Percentiles rank a stretch among this genome's conserved stretches.
Conservation (phyloP, 2,888 invertebrate species). For the Rhagium mordax region DNA sequence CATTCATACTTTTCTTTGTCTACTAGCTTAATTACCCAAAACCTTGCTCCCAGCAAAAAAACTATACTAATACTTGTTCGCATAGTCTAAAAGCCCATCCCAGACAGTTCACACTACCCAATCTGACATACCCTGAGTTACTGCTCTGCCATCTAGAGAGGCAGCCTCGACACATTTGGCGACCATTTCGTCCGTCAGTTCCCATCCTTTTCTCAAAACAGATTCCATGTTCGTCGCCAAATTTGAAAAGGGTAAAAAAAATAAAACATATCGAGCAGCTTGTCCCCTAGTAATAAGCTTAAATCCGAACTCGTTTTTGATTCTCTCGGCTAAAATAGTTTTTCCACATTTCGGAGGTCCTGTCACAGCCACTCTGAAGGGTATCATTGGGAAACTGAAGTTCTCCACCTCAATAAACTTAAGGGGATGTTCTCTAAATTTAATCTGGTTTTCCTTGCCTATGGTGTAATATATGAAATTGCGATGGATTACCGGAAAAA, state of each 20-base stretch:
- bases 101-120: background rate
- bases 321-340: slow-evolving; percentile 73
- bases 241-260: slow-evolving; percentile 72
- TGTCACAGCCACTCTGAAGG: slow-evolving; percentile 73
- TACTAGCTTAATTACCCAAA: too few relatives aligned
- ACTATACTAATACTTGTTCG: too few relatives aligned
- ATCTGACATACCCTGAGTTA: slow-evolving; percentile 65
- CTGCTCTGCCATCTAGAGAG: slow-evolving; percentile 70
- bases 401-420: slow-evolving; percentile 72
- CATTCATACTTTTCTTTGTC: too few relatives aligned
- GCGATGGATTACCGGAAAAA: slow-evolving; percentile 75
- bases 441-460: slow-evolving; percentile 60
- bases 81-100: too few relatives aligned
- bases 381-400: slow-evolving; percentile 70
- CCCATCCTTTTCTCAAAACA: slow-evolving; percentile 69
- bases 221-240: slow-evolving; percentile 69
- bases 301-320: slow-evolving; percentile 73
- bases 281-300: slow-evolving; percentile 73
- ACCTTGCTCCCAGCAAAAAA: too few relatives aligned
- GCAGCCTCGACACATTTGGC: slow-evolving; percentile 73
- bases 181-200: slow-evolving; percentile 69
- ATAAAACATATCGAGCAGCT: slow-evolving; percentile 71
- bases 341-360: slow-evolving; percentile 79
- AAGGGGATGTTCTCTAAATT: slow-evolving; percentile 65
- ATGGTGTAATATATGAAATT: slow-evolving; percentile 75